These are phyloP conservation scores for Cydia strobilella DNA, from an alignment of 1,140 invertebrate species.

Conservation along the genomic window DNA sequence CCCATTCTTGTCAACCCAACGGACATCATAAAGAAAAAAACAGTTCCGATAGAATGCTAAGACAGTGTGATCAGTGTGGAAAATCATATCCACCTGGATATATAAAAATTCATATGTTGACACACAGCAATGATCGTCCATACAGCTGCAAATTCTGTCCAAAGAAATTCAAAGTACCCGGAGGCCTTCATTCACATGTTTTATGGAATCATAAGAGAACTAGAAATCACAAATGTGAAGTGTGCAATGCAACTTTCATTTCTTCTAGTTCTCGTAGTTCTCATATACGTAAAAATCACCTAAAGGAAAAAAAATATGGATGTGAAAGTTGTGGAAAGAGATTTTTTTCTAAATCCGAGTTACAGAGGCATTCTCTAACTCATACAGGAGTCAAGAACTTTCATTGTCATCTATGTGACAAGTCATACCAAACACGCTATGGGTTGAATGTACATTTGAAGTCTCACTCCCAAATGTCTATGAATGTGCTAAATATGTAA, in stretches of 20 bases:
- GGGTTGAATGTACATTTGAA: conserved; percentile 76
- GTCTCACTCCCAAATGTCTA: conserved; percentile 55
- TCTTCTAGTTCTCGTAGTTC: conserved; percentile 71
- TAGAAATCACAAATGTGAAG: conserved; percentile 72
- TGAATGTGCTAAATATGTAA: conserved; percentile 37
- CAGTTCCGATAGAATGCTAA: conserved; percentile 55
- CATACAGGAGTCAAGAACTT: conserved; percentile 76
- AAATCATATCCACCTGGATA: conserved; percentile 76
- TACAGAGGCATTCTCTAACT: conserved; percentile 71
- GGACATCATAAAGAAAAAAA: conserved; percentile 51
- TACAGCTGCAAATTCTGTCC: conserved; percentile 76
- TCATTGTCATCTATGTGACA: conserved; percentile 74
- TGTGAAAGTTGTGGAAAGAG: conserved; percentile 73
- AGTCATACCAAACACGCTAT: conserved; percentile 76
- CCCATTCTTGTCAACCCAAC: conserved; percentile 65
- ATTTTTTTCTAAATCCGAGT: conserved; percentile 73
- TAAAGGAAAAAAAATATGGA: conserved; percentile 74
- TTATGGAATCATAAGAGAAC: conserved; percentile 76
- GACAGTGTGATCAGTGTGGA: conserved; percentile 76
- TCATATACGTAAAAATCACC: conserved; percentile 74
- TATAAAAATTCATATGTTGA: conserved; percentile 74
- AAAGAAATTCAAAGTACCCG: conserved; percentile 75
- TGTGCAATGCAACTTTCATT: conserved; percentile 74
- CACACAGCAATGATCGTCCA: conserved; percentile 65
- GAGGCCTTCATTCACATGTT: conserved; percentile 72